Evolutionary conservation across 1,140 invertebrate genomes (phyloP).

Genomic region (Globodera ellingtonae): DNA sequence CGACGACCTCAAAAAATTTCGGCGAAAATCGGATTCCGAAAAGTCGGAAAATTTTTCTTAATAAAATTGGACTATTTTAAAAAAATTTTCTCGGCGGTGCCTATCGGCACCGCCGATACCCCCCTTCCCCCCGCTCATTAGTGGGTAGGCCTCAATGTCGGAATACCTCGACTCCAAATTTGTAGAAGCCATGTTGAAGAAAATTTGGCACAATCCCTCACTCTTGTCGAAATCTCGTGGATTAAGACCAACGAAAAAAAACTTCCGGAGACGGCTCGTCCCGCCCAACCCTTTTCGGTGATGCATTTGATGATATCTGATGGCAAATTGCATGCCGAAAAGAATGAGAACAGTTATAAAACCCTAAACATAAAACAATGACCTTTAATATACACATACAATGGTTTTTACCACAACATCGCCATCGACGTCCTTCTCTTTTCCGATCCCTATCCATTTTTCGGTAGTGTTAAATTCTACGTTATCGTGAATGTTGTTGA

Average conservation of each 20-base stretch:
- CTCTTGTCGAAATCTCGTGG: constrained; percentile 81
- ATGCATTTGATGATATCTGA: constrained; percentile 57
- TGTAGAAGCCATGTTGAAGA: constrained; percentile 88
- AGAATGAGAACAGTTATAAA: constrained; percentile 48
- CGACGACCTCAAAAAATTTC: too few species aligned
- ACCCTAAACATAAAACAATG: constrained; percentile 35
- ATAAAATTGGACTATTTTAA: too few species aligned
- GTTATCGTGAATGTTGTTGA: neutral
- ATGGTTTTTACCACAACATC: constrained; percentile 34
- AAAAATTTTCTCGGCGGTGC: too few species aligned
- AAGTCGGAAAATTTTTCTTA: too few species aligned
- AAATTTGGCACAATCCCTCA: constrained; percentile 81
- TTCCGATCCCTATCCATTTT: constrained; percentile 47
- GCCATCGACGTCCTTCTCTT: constrained; percentile 25
- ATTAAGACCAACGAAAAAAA: constrained; percentile 79
- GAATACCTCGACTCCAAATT: constrained; percentile 83
- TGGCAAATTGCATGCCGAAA: constrained; percentile 52
- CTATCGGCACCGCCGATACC: too few species aligned
- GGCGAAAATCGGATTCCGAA: too few species aligned
- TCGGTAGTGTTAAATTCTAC: constrained; percentile 14
- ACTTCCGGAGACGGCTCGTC: constrained; percentile 70
- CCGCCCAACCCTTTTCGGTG: constrained; percentile 34
- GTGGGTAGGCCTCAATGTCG: neutral
- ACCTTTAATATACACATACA: constrained; percentile 5
- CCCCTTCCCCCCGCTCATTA: too few species aligned